These are phyloP conservation scores for Cynocephalus volans DNA, from an alignment of 2,113 vertebrate species.

Conservation along the genomic window DNA sequence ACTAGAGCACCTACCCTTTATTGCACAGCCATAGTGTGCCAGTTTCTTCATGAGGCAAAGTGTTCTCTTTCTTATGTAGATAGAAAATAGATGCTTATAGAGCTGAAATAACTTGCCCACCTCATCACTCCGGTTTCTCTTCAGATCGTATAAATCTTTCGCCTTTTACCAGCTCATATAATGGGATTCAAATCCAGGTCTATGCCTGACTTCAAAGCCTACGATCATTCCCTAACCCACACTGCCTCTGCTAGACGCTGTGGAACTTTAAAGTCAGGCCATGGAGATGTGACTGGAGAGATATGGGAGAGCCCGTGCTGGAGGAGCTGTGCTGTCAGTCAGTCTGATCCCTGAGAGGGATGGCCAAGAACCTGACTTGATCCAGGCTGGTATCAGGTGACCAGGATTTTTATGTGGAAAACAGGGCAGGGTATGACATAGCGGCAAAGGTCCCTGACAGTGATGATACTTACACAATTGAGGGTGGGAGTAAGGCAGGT, in stretches of 20 bases:
- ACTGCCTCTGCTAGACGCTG: neutral
- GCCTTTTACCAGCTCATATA: neutral
- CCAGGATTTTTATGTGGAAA: neutral
- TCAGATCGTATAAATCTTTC: no score
- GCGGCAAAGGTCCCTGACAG: neutral
- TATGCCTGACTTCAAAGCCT: neutral
- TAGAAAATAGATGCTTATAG: neutral
- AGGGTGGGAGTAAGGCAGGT: neutral
- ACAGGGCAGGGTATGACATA: neutral
- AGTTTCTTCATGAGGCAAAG: neutral
- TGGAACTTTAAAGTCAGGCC: neutral
- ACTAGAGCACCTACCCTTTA: neutral
- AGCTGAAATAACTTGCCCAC: neutral
- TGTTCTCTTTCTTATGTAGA: neutral
- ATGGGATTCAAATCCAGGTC: neutral
- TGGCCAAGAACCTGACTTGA: neutral
- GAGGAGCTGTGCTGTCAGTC: neutral
- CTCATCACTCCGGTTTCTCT: no score
- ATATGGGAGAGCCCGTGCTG: neutral
- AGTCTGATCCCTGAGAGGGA: neutral
- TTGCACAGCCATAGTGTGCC: neutral
- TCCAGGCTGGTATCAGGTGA: neutral
- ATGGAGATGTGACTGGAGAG: neutral
- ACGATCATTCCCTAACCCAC: neutral
- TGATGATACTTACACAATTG: neutral